Base-by-base conservation (phyloP, 1,140 invertebrate genomes). In the Aplysia californica region DNA sequence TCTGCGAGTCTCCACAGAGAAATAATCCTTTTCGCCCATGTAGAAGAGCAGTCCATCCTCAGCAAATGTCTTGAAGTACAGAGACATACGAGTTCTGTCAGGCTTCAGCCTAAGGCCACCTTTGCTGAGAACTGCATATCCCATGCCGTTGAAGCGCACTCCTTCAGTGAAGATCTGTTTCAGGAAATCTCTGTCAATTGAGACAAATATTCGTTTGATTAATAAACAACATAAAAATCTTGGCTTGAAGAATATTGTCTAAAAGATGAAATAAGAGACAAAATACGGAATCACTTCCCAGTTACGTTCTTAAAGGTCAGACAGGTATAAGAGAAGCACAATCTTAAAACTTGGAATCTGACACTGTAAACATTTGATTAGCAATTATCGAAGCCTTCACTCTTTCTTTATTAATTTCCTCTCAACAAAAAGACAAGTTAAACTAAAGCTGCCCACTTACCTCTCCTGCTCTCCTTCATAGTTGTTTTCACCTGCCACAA, bases 11-110 rank as follows among this genome's bases (percentile, higher is more conserved):
- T 98, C 95, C 35, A 99, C 84, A 0, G 96, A 94, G 76, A 98
- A 91, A 90, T 95, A 98, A 74, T 93, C 94, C 56, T 84, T 79
- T 39, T 94, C 91, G 5, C 94, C 95, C 81, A 95, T 94, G 90
- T 97, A 98, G 90, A 98, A 97, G 3, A 99, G 90, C 3, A 99
- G 87, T 0, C 97, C 98, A 83, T 98, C 93, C 33, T 93, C 92
- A 15, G 94, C 93, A 78, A 94, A 95, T 0, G 97, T 98, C 84
- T 96, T 96, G 89, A 99, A 98, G 41, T 92, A 93, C 39, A 98
- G 87, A 81, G 92, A 87, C 83, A 98, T 89, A 83, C 92, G 87
- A 33, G 91, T 87, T 77, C 91, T 84, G 77, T 89, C 84, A 80
- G 93, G 92, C 77, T 89, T 91, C 80, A 90, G 92, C 75, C 87